These are phyloP conservation scores for Pandemis heparana DNA, from an alignment of 2,888 invertebrate genomes.

Conservation along the genomic window DNA sequence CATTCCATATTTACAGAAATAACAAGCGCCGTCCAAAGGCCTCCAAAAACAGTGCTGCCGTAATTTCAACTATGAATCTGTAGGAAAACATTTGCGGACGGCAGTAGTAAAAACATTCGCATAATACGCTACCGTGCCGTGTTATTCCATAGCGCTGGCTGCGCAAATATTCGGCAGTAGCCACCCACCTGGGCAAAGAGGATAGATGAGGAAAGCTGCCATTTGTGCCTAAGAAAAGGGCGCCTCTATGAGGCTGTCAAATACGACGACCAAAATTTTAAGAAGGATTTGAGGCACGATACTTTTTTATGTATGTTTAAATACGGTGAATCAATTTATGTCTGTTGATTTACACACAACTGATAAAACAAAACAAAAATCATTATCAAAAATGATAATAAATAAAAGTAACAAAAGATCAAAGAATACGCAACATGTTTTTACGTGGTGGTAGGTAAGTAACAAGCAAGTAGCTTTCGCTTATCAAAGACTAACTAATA, in stretches of 20 bases:
- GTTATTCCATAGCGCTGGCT: constrained; percentile 42
- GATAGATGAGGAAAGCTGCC: too few species aligned
- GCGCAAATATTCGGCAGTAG: constrained; percentile 40
- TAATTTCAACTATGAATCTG: constrained; percentile 39
- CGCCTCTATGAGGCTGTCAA: constrained; percentile 11
- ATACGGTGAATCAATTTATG: too few species aligned
- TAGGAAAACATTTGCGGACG: constrained; percentile 36
- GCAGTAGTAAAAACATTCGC: constrained; percentile 40
- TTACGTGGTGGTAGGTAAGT: too few species aligned
- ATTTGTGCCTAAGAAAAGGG: constrained; percentile 2
- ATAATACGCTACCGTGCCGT: constrained; percentile 35
- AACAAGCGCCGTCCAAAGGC: constrained; percentile 31
- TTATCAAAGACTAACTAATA: too few species aligned
- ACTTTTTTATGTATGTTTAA: too few species aligned
- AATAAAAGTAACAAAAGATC: too few species aligned
- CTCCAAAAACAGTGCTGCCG: constrained; percentile 35
- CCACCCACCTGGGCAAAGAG: constrained; percentile 34
- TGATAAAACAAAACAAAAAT: too few species aligned
- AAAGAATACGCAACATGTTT: too few species aligned
- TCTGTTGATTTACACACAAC: too few species aligned
- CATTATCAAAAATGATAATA: too few species aligned
- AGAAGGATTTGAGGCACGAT: too few species aligned
- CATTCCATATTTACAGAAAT: constrained; percentile 34
- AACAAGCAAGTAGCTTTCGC: too few species aligned
- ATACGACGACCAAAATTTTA: background rate